phyloP scores from a whole-genome alignment of 1,140 invertebrate species.

The Hylaeus anthracinus region DNA sequence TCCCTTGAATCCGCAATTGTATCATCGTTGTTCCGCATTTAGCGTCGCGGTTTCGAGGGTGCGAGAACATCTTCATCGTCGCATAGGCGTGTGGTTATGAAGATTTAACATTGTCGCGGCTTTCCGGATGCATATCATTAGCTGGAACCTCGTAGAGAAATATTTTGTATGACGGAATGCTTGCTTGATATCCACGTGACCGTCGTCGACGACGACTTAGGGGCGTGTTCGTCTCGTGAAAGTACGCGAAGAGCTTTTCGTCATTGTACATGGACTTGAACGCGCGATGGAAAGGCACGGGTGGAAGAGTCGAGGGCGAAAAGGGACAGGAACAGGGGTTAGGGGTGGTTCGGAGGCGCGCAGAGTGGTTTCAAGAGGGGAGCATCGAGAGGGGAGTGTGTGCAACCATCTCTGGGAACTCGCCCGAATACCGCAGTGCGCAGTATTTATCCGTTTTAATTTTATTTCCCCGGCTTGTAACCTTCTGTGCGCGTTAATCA shows the following conservation, averaged over 20 bases:
- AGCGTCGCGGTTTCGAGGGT: background rate
- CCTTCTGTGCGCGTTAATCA: slow-evolving; percentile 52
- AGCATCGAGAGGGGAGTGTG: background rate
- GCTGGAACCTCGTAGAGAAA: slow-evolving; percentile 30
- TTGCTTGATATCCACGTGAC: background rate
- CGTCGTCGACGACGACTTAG: background rate
- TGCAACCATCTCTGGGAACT: slow-evolving; percentile 45
- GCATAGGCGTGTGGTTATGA: background rate
- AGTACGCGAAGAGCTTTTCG: slow-evolving; percentile 24
- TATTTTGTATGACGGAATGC: slow-evolving; percentile 34
- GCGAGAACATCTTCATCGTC: background rate
- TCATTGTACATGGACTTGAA: slow-evolving; percentile 28
- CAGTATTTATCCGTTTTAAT: slow-evolving; percentile 61
- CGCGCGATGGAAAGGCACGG: slow-evolving; percentile 2
- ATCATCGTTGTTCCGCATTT: background rate
- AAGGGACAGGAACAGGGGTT: background rate
- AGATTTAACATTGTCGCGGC: slow-evolving; percentile 12
- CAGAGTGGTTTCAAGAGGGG: slow-evolving; percentile 32
- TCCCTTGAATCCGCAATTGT: background rate
- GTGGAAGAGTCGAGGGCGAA: slow-evolving; percentile 13
- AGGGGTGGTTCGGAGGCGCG: slow-evolving; percentile 15
- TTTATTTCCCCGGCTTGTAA: slow-evolving; percentile 48
- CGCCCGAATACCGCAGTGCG: slow-evolving; percentile 55
- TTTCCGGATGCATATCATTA: slow-evolving; percentile 25
- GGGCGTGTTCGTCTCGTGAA: background rate